Evolutionary conservation across 2,797 vertebrate species (phyloP), one percentile per base, ranked within the genome.

Genomic region (Periophthalmus magnuspinnatus): DNA sequence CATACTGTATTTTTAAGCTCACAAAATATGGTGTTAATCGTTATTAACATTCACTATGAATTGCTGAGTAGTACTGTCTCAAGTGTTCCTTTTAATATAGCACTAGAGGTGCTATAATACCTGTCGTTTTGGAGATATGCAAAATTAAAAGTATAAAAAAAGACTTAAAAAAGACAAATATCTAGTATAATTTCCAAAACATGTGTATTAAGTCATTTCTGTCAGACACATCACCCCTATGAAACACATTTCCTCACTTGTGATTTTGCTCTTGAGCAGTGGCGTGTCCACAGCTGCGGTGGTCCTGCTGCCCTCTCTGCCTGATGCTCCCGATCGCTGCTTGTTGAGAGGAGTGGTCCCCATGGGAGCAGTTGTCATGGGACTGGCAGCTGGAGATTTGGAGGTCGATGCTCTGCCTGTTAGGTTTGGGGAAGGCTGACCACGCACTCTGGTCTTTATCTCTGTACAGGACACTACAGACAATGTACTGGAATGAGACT

Each of bases 401-500:
- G 73, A 69, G 60, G 69, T 50, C 2, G 67, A 21, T 11, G 78
- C 1, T 48, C 62, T 82, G 86, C 62, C 81, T 56, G 70, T 22
- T 71, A 54, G 78, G 72, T 69, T 77, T 8, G 75, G 77, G 21
- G 79, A 80, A 6, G 78, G 68, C 45, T 1, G 76, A 59, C 36
- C 58, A 72, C 62, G 77, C 82, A 83, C 67, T 82, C 74, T 83
- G 74, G 65, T 67, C 70, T 80, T 88, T 45, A 65, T 67, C 70
- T 80, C 88, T 45, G 84, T 83, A n/a, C 61, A 70, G 21, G 62
- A 66, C n/a, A 71, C 52, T 73, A 67, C 77, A 22, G 63, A 28
- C 0, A 72, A 72, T 78, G 74, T 88, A 14, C 65, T 75, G 32
- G 84, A 69, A 28, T 78, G 72, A 34, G 61, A 64, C 93, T 94